Evolutionary conservation across 2,797 vertebrate species (phyloP), one percentile per base, ranked within the genome.

Genomic region (Smutsia gigantea): DNA sequence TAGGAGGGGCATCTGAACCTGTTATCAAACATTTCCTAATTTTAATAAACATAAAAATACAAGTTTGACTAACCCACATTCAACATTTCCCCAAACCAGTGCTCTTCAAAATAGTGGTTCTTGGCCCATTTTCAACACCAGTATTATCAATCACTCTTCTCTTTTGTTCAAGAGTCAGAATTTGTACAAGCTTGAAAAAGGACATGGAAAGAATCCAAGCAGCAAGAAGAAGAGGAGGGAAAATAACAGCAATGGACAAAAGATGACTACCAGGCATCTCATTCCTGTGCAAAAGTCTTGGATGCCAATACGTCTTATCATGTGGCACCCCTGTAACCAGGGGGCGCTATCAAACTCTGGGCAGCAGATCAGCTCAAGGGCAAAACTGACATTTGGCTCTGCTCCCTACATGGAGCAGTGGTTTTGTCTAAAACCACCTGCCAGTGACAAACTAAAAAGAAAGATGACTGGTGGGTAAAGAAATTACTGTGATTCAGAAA

Each of bases 261-360:
- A 91, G 49, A 87, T 29, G 63, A 89, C 29, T 0, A 66, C 89
- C 64, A 97, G 96, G 96, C 4, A 96, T 77, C 59, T 91, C 95
- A 66, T 83, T 96, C 90, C 68, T 68, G 59, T 89, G 31, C 93
- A 89, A 78, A 97, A 97, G 93, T 89, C 93, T 86, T 5, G 93
- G 89, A 83, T 93, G 93, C 93, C 87, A 93, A 82, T 1, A 95
- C 89, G 86, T 93, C 92, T 97, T 95, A 93, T 95, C 94, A 97
- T 82, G 92, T 89, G 97, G 97, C 83, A 87, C 82, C 94, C 93
- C 92, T 66, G 96, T 39, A 89, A 94, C 90, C 57, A 96, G 97
- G 34, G 93, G 89, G 89, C 92, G 18, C 66, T 75, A 69, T 68
- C 78, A 66, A 57, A 72, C 68, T 51, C 12, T 23, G 53, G 68